Evolutionary conservation across 2,888 invertebrate genomes (phyloP), one percentile per base, ranked within the genome.

Genomic region (Exephanes ischioxanthus): DNA sequence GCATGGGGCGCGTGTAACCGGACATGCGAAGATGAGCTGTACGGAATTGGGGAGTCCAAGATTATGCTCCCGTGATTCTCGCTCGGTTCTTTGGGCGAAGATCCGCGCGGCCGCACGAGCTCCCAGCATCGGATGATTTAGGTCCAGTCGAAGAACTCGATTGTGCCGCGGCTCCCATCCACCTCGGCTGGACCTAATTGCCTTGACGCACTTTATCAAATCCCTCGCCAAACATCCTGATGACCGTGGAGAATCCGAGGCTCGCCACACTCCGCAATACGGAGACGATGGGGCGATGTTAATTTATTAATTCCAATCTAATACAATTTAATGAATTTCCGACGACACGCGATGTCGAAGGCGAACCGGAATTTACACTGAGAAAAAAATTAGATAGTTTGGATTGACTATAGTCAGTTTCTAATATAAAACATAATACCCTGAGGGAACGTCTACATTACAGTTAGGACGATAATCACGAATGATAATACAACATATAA

Each of bases 161-260:
- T 84, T 84, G 75, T 71, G 79, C 78, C 55, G 61, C 41, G 7
- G 61, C 33, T 61, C 63, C 58, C 66, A 48, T 67, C 37, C 19
- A 33, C 30, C 72, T 48, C 84, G 76, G 76, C 80, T 55, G 71
- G 58, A 71, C 76, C 84, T 87, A 87, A 87, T 87, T 86, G 82
- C 81, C 82, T 75, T 86, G 87, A 86, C 85, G 86, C 84, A 86
- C 82, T 87, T 86, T 83, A 84, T 87, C 87, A 84, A 73, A 73
- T 70, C 83, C 82, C 86, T 87, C 81, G 70, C 80, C 86, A 86
- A 87, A 86, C 80, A 82, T 82, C 81, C 71, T 55, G 80, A 86
- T 80, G 71, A 76, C 72, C 80, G 72, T 77, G 72, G 51, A 67
- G 72, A 53, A 84, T 80, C 66, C 55, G 53, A 30, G 33, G 26